These are phyloP conservation scores for Eupithecia subfuscata DNA, from an alignment of 2,888 invertebrate species.

Conservation along the genomic window DNA sequence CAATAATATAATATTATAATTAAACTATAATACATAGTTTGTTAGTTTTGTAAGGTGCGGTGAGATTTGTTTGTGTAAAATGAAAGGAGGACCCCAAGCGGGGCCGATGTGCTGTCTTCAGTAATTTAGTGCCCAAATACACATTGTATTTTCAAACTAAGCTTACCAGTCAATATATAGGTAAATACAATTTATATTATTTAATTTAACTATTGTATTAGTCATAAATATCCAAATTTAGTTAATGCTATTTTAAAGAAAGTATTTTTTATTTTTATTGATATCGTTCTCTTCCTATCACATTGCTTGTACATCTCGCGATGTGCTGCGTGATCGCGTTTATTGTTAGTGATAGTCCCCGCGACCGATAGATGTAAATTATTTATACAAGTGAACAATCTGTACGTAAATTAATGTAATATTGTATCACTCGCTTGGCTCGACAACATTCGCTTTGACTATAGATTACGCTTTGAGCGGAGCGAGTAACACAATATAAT, in stretches of 20 bases:
- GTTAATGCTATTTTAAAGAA: conserved; percentile 76
- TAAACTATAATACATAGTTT: conserved; percentile 74
- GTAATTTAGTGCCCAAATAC: conserved; percentile 77
- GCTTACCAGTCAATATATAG: conserved; percentile 82
- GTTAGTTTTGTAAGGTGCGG: conserved; percentile 80
- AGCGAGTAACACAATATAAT: conserved; percentile 49
- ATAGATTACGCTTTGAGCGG: conserved; percentile 51
- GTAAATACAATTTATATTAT: conserved; percentile 80
- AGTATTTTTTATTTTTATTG: conserved; percentile 66
- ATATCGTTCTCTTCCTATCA: conserved; percentile 69
- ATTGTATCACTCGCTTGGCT: conserved; percentile 52
- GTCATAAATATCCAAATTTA: conserved; percentile 84
- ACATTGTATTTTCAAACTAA: conserved; percentile 79
- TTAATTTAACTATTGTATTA: conserved; percentile 82
- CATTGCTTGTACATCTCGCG: conserved; percentile 75
- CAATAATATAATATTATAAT: conserved; percentile 72
- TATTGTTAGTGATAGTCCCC: conserved; percentile 60
- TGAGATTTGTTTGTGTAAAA: conserved; percentile 67
- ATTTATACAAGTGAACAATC: conserved; percentile 57
- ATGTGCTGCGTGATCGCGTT: conserved; percentile 48
- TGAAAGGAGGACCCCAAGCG: conserved; percentile 58
- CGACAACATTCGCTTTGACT: conserved; percentile 52
- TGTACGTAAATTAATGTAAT: conserved; percentile 50
- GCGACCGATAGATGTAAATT: conserved; percentile 62
- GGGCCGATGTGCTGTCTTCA: conserved; percentile 76